Evolutionary conservation across 1,140 invertebrate species (phyloP).

Genomic region (Hyles vespertilio): DNA sequence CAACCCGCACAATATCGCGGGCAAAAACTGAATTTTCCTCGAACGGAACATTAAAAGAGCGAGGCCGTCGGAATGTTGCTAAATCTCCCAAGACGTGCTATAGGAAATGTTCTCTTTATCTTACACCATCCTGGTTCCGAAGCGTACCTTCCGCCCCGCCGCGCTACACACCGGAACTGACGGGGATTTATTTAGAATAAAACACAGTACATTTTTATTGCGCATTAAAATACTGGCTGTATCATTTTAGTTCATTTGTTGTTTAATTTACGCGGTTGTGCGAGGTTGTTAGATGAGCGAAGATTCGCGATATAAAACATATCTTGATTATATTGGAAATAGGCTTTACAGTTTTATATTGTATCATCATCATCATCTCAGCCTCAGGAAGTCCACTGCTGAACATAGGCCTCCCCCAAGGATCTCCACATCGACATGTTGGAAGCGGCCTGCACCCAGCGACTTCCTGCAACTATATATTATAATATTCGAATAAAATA

Average conservation of each 20-base stretch:
- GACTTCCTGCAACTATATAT: too few species aligned
- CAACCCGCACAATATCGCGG: not conserved
- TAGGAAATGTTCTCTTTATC: constrained; percentile 73
- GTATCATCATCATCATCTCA: too few species aligned
- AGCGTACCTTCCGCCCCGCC: constrained; percentile 52
- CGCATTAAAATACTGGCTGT: constrained; percentile 15
- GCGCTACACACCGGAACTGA: constrained; percentile 56
- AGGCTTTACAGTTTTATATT: too few species aligned
- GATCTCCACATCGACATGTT: too few species aligned
- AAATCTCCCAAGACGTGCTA: constrained; percentile 65
- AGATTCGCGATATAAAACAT: too few species aligned
- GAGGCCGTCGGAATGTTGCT: constrained; percentile 51
- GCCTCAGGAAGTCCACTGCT: too few species aligned
- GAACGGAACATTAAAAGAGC: constrained; percentile 51
- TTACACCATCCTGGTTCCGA: constrained; percentile 70
- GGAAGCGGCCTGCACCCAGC: too few species aligned
- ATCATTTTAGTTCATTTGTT: not conserved
- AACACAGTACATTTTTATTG: constrained; percentile 37
- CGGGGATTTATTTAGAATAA: constrained; percentile 56
- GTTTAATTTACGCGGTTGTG: too few species aligned
- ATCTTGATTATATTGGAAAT: too few species aligned
- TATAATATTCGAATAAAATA: too few species aligned
- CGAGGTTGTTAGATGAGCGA: too few species aligned
- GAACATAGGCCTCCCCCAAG: too few species aligned
- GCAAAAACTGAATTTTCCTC: constrained; percentile 24